Evolutionary conservation across 2,113 vertebrate species (phyloP), one percentile per base, ranked within the genome.

Genomic region (Melanotaenia duboulayi): DNA sequence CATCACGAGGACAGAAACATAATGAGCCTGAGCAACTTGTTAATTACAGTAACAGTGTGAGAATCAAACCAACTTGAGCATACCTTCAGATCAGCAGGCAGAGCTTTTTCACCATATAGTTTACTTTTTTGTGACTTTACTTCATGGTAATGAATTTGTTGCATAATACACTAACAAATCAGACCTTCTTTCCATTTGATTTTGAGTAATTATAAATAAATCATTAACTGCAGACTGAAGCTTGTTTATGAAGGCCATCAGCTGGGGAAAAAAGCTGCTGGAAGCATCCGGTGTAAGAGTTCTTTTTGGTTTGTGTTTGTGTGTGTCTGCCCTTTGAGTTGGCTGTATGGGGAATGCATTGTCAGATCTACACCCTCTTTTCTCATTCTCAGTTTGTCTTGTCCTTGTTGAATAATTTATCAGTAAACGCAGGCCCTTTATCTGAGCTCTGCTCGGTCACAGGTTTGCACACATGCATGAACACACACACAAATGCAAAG

Each of bases 381-480:
- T 60, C 65, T 65, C 35, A 14, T 60, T 49, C 78, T 81, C 75
- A 77, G 81, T 84, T 84, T 61, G 71, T 69, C 80, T 83, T 75
- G 83, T 90, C 86, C 85, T 90, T 88, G 86, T 63, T 92, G 84
- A 91, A 91, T 92, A 86, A 91, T 92, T 89, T 69, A 92, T 78
- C 55, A 80, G 77, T 39, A 57, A 84, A 83, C 54, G 32, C 57
- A 42, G 65, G 65, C 46, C 32, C 78, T 85, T 79, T 83, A 86
- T 89, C 72, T 44, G 63, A 68, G 76, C 80, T 79, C 59, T 72
- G 55, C 78, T 74, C 22, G 8, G 78, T 82, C 76, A 50, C 70
- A 67, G 44, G 44, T 73, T 65, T 72, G 40, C 74, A 83, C 71
- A 69, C 63, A 71, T 23, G 42, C 67, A 65, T 37, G n/a, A 49